Evolutionary conservation across 2,113 vertebrate genomes (phyloP).

Genomic region (Anhinga rufa): DNA sequence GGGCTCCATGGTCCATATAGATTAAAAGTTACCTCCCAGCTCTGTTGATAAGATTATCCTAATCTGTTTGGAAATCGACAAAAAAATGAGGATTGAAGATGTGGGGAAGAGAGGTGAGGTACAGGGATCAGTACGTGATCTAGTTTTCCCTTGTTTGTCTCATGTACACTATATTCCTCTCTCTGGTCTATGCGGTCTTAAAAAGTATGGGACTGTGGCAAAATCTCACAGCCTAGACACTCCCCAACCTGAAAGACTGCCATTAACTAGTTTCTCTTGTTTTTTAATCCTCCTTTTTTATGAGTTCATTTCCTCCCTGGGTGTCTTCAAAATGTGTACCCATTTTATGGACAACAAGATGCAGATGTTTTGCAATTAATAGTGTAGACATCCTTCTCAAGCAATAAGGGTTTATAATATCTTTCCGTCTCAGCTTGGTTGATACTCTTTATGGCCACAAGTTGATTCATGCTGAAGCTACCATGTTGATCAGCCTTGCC

Average conservation of each 20-base stretch:
- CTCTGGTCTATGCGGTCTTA: background rate
- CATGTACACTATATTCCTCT: background rate
- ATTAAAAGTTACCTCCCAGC: background rate
- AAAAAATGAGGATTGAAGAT: background rate
- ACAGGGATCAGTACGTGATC: background rate
- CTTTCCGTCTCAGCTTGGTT: background rate
- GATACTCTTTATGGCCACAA: background rate
- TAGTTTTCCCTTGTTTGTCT: background rate
- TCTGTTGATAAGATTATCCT: background rate
- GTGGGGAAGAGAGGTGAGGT: background rate
- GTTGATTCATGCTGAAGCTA: background rate
- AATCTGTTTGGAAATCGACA: background rate
- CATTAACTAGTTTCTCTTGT: constrained; percentile 43
- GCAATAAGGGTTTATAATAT: background rate
- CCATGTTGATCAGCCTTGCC: background rate
- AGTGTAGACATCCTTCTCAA: background rate
- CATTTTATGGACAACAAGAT: background rate
- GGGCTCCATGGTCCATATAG: background rate
- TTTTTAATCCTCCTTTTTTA: constrained; percentile 16
- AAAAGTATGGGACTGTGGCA: background rate
- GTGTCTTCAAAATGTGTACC: background rate
- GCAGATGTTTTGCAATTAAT: background rate
- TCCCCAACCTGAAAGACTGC: background rate
- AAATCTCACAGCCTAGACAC: background rate
- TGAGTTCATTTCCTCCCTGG: background rate